A percentile compares a stretch with the other conserved stretches of the same genome.
Evolutionary conservation across 2,888 invertebrate species (phyloP).

Genomic region (Drosophila nigritarsus): DNA sequence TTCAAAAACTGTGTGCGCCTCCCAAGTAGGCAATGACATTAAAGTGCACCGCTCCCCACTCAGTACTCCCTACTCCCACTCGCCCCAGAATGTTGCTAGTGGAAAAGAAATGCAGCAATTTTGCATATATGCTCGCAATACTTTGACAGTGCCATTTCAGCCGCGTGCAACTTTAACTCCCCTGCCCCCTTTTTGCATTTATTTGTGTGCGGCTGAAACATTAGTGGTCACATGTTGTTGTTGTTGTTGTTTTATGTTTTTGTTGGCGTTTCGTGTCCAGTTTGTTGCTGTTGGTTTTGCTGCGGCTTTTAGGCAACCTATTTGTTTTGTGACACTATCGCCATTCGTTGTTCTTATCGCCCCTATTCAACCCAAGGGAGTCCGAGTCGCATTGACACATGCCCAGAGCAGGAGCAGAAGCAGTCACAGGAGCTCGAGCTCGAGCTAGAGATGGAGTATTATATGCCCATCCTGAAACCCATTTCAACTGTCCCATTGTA

Average conservation of each 20-base stretch:
- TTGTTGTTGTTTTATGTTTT: slow-evolving; percentile 25
- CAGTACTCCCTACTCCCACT: neutral
- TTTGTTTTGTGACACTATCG: slow-evolving; percentile 77
- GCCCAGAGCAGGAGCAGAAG: slow-evolving; percentile 21
- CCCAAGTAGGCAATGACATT: slow-evolving; percentile 55
- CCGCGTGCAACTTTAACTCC: slow-evolving; percentile 35
- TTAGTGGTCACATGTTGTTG: slow-evolving; percentile 67
- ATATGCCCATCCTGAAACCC: slow-evolving; percentile 49
- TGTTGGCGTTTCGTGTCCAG: slow-evolving; percentile 42
- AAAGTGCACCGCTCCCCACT: slow-evolving; percentile 32
- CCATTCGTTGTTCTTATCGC: slow-evolving; percentile 62
- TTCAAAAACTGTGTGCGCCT: slow-evolving; percentile 62
- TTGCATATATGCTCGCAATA: slow-evolving; percentile 21
- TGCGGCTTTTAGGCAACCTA: slow-evolving; percentile 76
- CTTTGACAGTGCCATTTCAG: slow-evolving; percentile 59
- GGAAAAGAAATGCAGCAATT: slow-evolving; percentile 7
- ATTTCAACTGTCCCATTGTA: slow-evolving; percentile 62
- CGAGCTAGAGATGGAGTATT: slow-evolving; percentile 17
- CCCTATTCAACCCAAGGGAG: slow-evolving; percentile 41
- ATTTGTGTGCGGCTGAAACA: slow-evolving; percentile 72
- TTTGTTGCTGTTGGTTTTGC: slow-evolving; percentile 64
- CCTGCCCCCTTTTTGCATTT: slow-evolving; percentile 22
- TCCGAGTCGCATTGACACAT: slow-evolving; percentile 58
- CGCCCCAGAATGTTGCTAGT: neutral
- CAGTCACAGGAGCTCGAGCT: neutral